A percentile compares a stretch with the other conserved stretches of the same genome.
phyloP scores from a whole-genome alignment of 1,140 invertebrate genomes.

The Ceratina calcarata region DNA sequence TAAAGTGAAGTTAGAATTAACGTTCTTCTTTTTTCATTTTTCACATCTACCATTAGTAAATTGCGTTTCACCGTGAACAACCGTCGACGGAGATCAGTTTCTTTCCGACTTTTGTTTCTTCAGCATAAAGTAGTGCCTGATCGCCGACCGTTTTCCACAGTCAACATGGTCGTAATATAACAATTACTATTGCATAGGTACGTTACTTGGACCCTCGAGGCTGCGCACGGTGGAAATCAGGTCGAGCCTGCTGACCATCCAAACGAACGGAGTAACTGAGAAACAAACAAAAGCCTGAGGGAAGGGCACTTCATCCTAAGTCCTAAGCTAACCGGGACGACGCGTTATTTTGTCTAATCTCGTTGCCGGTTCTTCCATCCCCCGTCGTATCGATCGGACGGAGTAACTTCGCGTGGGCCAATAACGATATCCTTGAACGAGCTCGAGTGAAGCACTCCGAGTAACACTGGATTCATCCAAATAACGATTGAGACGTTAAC shows the following conservation, averaged over 20 bases:
- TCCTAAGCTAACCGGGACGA: not conserved
- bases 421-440: not conserved
- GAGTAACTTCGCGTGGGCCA: not conserved
- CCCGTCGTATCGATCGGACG: not conserved
- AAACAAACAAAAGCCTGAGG: conserved; percentile 10
- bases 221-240: not conserved
- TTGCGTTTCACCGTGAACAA: conserved; percentile 18
- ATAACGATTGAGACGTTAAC: too few relatives aligned
- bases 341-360: conserved; percentile 4
- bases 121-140: too few relatives aligned
- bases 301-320: conserved; percentile 1
- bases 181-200: conserved; percentile 18
- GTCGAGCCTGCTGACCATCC: not conserved
- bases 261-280: not conserved
- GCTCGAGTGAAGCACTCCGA: not conserved
- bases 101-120: too few relatives aligned
- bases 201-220: not conserved
- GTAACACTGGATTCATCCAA: not conserved
- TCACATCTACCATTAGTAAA: conserved; percentile 28
- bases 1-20: conserved; percentile 5
- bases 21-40: conserved; percentile 1
- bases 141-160: not conserved
- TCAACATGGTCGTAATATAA: conserved; percentile 27
- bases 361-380: not conserved
- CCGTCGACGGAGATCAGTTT: not conserved